Base-by-base conservation (phyloP, 2,888 invertebrate genomes). In the Andrena flavipes region DNA sequence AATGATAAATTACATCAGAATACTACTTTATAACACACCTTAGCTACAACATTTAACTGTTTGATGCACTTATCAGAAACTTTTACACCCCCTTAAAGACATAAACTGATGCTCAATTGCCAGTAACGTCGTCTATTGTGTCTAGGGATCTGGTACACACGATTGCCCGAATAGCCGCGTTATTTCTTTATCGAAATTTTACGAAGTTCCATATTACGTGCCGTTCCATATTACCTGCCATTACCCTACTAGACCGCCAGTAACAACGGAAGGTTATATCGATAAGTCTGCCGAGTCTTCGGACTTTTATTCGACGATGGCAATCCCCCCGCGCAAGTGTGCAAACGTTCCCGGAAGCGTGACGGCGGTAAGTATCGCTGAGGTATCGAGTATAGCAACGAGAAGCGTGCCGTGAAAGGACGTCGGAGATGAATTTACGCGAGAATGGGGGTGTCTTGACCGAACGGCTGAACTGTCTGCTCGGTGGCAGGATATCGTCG, bases 401-500 rank as follows among this genome's bases (percentile, higher is more conserved):
- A 10, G 23, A 56, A 20, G 54, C 54, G 16, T 13, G 10, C 10
- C 20, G 29, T 2, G 29, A 42, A 51, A 16, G 30, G 30, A 54
- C 33, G 8, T 4, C 13, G 20, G 5, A 26, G 30, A 56, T n/a
- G 35, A 35, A 56, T 8, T n/a, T 26, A 26, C 56, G 33, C 30
- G 35, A 30, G 20, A 54, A n/a, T 10, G 26, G 54, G 20, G 76
- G 48, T 56, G 16, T 42, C 49, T 82, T 76, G 81, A 76, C 68
- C 76, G 81, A 69, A 42, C 69, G 68, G 54, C n/a, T 42, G 8
- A 62, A 68, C 49, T 30, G 48, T 35, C n/a, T 23, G 23, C 4
- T 23, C 56, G 20, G 56, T 56, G 56, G 51, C 42, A 51, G 5
- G 33, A 63, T 63, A 65, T 63, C 64, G 72, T 54, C 51, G 48